Percentiles rank a stretch among this genome's conserved stretches.
Evolutionary conservation across 2,888 invertebrate species (phyloP).

Genomic region (Aricia artaxerxes): DNA sequence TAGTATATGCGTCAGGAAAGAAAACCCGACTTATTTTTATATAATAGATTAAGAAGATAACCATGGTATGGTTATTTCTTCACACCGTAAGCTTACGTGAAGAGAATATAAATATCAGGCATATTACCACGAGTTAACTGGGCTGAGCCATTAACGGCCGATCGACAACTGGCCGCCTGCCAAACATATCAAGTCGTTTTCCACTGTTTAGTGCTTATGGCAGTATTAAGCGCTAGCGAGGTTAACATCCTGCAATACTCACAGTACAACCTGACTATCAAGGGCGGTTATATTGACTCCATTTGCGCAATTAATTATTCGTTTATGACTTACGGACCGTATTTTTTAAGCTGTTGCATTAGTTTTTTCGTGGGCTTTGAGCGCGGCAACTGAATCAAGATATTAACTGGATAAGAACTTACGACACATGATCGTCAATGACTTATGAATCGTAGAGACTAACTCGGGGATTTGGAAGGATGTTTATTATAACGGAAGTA

Average conservation of each 20-base stretch:
- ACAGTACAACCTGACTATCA: background rate
- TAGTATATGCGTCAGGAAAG: too few species aligned
- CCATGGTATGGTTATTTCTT: background rate
- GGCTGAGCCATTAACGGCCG: conserved; percentile 1
- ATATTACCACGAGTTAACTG: background rate
- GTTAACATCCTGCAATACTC: background rate
- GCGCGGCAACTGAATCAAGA: too few species aligned
- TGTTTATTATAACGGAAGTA: too few species aligned
- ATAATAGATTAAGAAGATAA: too few species aligned
- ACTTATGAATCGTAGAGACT: too few species aligned
- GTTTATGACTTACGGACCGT: too few species aligned
- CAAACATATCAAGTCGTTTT: conserved; percentile 17
- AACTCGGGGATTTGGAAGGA: too few species aligned
- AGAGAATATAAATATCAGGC: conserved; percentile 6
- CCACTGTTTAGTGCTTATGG: conserved; percentile 11
- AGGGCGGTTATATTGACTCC: background rate
- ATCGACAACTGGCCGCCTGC: conserved; percentile 5
- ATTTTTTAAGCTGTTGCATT: too few species aligned
- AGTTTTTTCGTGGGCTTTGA: too few species aligned
- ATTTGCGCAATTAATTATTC: background rate
- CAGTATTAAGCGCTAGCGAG: background rate
- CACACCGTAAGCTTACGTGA: background rate
- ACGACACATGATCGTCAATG: too few species aligned
- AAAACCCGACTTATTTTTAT: too few species aligned
- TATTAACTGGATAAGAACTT: too few species aligned